Percentiles rank a stretch among this genome's conserved stretches.
These are phyloP conservation scores for Aleiodes leptofemur DNA, from an alignment of 2,888 invertebrate species.

Conservation along the genomic window DNA sequence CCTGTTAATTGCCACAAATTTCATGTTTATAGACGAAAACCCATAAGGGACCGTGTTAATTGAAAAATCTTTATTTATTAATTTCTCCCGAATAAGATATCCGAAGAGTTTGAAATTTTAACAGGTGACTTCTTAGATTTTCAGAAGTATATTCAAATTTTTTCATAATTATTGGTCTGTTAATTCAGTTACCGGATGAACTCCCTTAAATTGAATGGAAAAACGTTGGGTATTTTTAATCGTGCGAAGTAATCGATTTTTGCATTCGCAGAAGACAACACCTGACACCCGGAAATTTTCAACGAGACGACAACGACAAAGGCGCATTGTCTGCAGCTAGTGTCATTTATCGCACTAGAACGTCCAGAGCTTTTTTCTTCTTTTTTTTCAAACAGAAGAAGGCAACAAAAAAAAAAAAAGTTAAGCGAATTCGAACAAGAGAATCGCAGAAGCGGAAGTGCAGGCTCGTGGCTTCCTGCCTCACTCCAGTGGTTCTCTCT, in stretches of 20 bases:
- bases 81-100: too few relatives aligned
- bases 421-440: constrained; percentile 25
- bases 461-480: constrained; percentile 53
- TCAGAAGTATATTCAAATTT: too few relatives aligned
- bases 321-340: neutral
- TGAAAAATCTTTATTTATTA: too few relatives aligned
- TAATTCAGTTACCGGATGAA: too few relatives aligned
- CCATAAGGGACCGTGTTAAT: too few relatives aligned
- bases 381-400: too few relatives aligned
- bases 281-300: constrained; percentile 14
- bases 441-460: constrained; percentile 53
- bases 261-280: neutral
- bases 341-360: neutral
- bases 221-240: neutral
- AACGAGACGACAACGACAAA: neutral
- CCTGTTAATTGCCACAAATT: too few relatives aligned
- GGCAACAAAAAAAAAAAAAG: neutral
- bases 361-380: neutral
- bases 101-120: too few relatives aligned
- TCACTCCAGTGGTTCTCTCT: constrained; percentile 40
- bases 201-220: neutral
- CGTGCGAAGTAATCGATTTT: neutral
- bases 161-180: too few relatives aligned
- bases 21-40: too few relatives aligned
- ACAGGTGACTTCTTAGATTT: too few relatives aligned